Conservation (phyloP, 2,113 vertebrate species). For the Pyxicephalus adspersus region DNA sequence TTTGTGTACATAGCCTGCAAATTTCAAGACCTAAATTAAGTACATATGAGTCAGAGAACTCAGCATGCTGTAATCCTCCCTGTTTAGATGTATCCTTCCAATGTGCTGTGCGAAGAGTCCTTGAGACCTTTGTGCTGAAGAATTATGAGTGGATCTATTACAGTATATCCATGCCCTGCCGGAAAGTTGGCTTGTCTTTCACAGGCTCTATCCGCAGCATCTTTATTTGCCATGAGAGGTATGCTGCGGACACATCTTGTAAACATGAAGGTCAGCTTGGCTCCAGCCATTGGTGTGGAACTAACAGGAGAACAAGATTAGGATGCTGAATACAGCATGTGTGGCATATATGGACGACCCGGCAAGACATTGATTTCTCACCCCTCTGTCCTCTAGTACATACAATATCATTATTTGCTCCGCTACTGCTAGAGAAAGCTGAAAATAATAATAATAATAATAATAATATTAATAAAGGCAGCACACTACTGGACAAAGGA, state of each 20-base stretch:
- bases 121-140: not conserved
- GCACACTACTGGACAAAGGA: not conserved
- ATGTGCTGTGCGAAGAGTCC: constrained; percentile 4
- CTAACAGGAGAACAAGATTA: not conserved
- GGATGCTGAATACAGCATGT: constrained; percentile 17
- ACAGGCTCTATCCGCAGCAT: not conserved
- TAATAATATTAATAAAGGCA: not conserved
- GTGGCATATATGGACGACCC: not conserved
- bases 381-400: constrained; percentile 10
- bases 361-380: not conserved
- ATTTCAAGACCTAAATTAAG: not conserved
- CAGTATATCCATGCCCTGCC: not conserved
- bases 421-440: not conserved
- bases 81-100: constrained; percentile 13
- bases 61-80: not conserved
- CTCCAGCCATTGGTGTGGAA: not conserved
- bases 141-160: constrained; percentile 37
- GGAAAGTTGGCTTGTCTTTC: constrained; percentile 30
- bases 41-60: not conserved
- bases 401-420: not conserved
- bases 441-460: not conserved
- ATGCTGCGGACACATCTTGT: constrained; percentile 8
- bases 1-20: no score
- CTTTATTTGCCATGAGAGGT: not conserved
- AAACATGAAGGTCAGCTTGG: constrained; percentile 30